These are phyloP conservation scores for Cirrhinus molitorella DNA, from an alignment of 2,797 vertebrate genomes.

Conservation along the genomic window DNA sequence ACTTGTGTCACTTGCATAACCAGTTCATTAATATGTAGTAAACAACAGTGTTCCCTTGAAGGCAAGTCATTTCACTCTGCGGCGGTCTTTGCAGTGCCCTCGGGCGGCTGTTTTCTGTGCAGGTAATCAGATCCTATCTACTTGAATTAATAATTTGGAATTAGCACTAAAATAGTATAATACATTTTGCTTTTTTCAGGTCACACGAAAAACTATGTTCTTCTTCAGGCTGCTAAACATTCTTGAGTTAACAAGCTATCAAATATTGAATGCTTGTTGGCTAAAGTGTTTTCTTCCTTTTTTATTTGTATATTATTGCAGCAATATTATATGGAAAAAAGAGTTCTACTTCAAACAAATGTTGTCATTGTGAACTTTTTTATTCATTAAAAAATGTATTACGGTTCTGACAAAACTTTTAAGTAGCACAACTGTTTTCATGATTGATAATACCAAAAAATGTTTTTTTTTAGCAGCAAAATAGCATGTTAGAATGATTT, in stretches of 20 bases:
- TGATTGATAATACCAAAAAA: too few relatives aligned
- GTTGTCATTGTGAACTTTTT: not conserved
- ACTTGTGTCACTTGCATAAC: not conserved
- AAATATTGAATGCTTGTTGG: not conserved
- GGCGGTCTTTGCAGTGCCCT: not conserved
- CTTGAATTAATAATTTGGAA: not conserved
- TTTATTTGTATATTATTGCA: not conserved
- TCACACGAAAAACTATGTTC: not conserved
- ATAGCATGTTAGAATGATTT: not conserved
- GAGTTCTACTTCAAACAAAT: not conserved
- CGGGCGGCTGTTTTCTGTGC: not conserved
- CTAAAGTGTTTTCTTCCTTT: not conserved
- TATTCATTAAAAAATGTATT: not conserved
- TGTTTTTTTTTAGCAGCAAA: not conserved
- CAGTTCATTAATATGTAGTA: conserved; percentile 11
- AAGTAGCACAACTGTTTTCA: too few relatives aligned
- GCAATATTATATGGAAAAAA: not conserved
- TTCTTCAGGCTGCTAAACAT: not conserved
- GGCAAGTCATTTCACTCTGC: not conserved
- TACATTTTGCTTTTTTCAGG: not conserved
- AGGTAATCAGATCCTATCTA: not conserved
- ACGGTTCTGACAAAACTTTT: not conserved
- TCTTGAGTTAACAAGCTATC: not conserved
- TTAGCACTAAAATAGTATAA: not conserved
- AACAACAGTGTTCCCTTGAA: conserved; percentile 4